These are phyloP conservation scores for Protobothrops mucrosquamatus DNA, from an alignment of 2,113 vertebrate genomes.

Conservation along the genomic window DNA sequence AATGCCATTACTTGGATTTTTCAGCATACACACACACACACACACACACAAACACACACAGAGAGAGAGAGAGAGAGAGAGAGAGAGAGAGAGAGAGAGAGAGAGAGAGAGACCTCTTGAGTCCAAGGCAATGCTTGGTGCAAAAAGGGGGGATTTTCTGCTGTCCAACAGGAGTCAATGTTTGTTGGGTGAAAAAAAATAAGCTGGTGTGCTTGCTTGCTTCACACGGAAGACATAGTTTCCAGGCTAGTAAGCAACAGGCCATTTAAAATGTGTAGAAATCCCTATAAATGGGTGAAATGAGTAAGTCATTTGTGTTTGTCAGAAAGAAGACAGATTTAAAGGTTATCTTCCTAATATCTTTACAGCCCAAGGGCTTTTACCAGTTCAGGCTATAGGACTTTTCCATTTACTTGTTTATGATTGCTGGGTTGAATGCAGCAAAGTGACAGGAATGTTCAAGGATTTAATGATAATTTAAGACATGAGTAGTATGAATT, in stretches of 20 bases:
- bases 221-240: background rate
- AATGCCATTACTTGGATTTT: background rate
- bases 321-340: background rate
- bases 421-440: background rate
- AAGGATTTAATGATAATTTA: background rate
- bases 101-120: background rate
- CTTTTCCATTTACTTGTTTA: background rate
- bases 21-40: background rate
- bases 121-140: too few relatives aligned
- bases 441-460: background rate
- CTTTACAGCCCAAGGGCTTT: background rate
- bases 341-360: background rate
- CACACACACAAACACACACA: too few relatives aligned
- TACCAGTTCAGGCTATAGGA: background rate
- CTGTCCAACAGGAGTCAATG: background rate
- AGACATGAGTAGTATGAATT: background rate
- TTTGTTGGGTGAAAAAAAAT: background rate
- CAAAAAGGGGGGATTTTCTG: background rate
- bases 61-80: too few relatives aligned
- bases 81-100: too few relatives aligned
- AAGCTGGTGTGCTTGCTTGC: background rate
- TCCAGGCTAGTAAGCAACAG: background rate
- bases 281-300: background rate
- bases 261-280: background rate
- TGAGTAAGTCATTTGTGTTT: background rate